A percentile compares a stretch with the other conserved stretches of the same genome.
phyloP scores from a whole-genome alignment of 1,140 invertebrate species.

The Sycobia sp. region DNA sequence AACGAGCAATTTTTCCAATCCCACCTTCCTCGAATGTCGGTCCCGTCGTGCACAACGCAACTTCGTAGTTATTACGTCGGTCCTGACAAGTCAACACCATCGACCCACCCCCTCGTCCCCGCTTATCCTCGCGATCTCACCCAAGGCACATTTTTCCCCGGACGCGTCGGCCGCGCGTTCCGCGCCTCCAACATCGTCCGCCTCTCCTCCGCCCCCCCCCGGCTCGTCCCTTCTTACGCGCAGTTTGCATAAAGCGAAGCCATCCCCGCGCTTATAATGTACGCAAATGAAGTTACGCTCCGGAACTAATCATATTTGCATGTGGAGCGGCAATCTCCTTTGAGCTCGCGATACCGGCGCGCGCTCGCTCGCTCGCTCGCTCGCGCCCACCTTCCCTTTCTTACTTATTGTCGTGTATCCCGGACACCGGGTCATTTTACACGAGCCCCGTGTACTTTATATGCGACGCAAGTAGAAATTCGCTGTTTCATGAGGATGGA shows the following conservation, averaged over 20 bases:
- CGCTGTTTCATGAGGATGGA: no score
- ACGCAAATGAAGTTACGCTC: conserved; percentile 58
- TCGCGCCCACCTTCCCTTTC: conserved; percentile 18
- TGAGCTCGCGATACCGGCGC: conserved; percentile 38
- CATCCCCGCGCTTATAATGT: conserved; percentile 55
- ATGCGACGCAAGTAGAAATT: no score
- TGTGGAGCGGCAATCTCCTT: conserved; percentile 55
- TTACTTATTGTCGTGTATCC: conserved; percentile 9
- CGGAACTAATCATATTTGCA: conserved; percentile 60
- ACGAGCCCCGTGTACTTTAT: not conserved
- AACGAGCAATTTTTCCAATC: no score
- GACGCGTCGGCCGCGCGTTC: not conserved
- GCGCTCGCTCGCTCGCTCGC: no score
- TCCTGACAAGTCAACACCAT: not conserved
- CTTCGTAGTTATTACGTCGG: not conserved
- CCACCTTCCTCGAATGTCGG: no score
- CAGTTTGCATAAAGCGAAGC: conserved; percentile 53
- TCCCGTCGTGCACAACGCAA: not conserved
- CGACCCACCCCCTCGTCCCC: no score
- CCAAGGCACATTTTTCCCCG: not conserved
- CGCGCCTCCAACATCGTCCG: not conserved
- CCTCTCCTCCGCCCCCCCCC: not conserved
- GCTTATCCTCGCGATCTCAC: not conserved
- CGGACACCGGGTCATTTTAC: conserved; percentile 3
- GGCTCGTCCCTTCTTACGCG: conserved; percentile 15